Percentiles rank a stretch among this genome's conserved stretches.
These are phyloP conservation scores for Hormaphis cornu DNA, from an alignment of 1,140 invertebrate genomes.

Conservation along the genomic window DNA sequence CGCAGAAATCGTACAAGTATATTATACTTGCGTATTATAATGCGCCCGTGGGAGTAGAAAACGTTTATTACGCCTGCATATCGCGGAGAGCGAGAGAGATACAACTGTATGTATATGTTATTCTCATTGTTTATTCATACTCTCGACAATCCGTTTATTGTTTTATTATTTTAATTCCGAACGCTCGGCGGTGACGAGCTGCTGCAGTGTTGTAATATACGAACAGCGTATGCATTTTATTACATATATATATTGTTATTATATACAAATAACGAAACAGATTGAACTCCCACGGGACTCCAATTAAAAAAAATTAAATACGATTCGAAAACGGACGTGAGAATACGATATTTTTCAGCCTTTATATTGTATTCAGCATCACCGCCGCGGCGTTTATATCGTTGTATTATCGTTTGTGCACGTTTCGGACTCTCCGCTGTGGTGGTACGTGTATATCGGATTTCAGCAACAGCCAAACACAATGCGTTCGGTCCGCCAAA, in stretches of 20 bases:
- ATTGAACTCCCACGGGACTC: slow-evolving; percentile 29
- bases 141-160: slow-evolving; percentile 29
- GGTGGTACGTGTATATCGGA: too few species aligned
- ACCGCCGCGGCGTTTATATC: too few species aligned
- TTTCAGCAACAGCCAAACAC: too few species aligned
- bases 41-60: slow-evolving; percentile 3
- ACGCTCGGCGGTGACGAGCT: neutral
- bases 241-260: too few species aligned
- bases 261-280: slow-evolving; percentile 26
- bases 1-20: neutral
- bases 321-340: slow-evolving; percentile 18
- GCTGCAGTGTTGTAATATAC: too few species aligned
- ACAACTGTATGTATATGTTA: slow-evolving; percentile 16
- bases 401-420: too few species aligned
- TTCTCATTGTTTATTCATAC: slow-evolving; percentile 2
- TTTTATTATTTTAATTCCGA: slow-evolving; percentile 31
- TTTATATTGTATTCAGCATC: too few species aligned
- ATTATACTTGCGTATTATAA: slow-evolving; percentile 9
- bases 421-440: too few species aligned
- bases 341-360: neutral
- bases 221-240: too few species aligned
- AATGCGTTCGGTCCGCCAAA: too few species aligned
- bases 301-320: slow-evolving; percentile 28
- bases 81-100: slow-evolving; percentile 1
- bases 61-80: slow-evolving; percentile 21